Percentiles rank a stretch among this genome's conserved stretches.
These are phyloP conservation scores for Pan paniscus DNA, from an alignment of 2,113 vertebrate genomes.

Conservation along the genomic window DNA sequence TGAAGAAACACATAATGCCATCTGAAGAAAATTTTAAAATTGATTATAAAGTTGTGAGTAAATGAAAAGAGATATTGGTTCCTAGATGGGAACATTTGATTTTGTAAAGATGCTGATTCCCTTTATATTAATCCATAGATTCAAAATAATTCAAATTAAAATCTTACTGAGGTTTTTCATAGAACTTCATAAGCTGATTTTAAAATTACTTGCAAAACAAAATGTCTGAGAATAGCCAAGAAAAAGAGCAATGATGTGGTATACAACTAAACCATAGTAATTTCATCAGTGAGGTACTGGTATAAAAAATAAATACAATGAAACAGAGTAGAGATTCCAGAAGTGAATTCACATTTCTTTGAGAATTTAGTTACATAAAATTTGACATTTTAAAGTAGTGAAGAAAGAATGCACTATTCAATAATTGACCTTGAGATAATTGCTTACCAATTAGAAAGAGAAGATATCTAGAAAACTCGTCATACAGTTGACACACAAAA, in stretches of 20 bases:
- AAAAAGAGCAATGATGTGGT: not conserved
- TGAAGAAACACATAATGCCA: conserved; percentile 33
- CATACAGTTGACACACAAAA: not conserved
- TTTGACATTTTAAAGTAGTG: conserved; percentile 3
- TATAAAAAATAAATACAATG: not conserved
- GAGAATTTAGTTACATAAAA: not conserved
- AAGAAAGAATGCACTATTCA: not conserved
- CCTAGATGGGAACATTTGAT: conserved; percentile 7
- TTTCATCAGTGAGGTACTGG: not conserved
- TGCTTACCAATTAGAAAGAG: conserved; percentile 18
- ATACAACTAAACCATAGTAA: not conserved
- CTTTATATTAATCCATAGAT: conserved; percentile 49
- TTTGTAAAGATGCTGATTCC: conserved; percentile 2
- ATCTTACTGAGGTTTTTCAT: conserved; percentile 20
- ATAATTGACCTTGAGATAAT: not conserved
- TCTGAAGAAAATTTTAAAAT: conserved; percentile 40
- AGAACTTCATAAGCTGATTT: conserved; percentile 24
- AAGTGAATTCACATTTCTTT: not conserved
- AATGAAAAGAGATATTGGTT: conserved; percentile 12
- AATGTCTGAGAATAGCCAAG: not conserved
- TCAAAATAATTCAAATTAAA: conserved; percentile 58
- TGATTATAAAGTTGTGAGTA: conserved; percentile 46
- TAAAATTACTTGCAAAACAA: not conserved
- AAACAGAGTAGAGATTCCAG: not conserved
- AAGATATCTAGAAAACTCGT: not conserved